phyloP scores from a whole-genome alignment of 2,113 vertebrate genomes.

The Carassius gibelio region DNA sequence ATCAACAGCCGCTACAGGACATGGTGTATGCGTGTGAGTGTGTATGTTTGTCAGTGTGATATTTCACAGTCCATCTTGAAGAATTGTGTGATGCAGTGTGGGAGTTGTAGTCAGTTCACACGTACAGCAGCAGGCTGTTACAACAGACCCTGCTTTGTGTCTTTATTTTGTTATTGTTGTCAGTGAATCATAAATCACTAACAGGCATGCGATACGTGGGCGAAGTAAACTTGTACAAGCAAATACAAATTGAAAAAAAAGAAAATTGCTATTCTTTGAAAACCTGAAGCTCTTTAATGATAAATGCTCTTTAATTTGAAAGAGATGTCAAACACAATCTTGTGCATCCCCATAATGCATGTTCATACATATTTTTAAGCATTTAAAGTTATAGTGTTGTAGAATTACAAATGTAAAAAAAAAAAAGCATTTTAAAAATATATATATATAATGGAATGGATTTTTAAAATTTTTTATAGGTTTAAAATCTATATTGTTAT shows the following conservation, averaged over 20 bases:
- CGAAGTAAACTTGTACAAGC: not conserved
- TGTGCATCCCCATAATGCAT: no score
- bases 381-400: no score
- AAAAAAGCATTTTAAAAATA: no score
- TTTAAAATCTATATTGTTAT: no score
- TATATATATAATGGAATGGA: no score
- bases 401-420: no score
- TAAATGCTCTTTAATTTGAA: not conserved
- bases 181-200: not conserved
- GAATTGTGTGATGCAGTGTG: constrained; percentile 62
- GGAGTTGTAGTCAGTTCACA: constrained; percentile 57
- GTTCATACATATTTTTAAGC: no score
- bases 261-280: no score
- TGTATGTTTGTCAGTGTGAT: constrained; percentile 40
- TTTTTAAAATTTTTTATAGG: no score
- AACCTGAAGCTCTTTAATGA: not conserved
- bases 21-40: constrained; percentile 36
- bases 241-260: not conserved
- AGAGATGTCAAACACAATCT: not conserved
- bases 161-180: constrained; percentile 11
- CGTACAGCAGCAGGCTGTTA: constrained; percentile 35
- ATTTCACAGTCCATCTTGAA: constrained; percentile 64
- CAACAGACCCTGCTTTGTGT: constrained; percentile 26
- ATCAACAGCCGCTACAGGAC: not conserved
- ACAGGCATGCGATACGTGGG: not conserved